Percentiles rank a stretch among this genome's conserved stretches.
These are phyloP conservation scores for Coenonympha glycerion DNA, from an alignment of 2,888 invertebrate genomes.

Conservation along the genomic window DNA sequence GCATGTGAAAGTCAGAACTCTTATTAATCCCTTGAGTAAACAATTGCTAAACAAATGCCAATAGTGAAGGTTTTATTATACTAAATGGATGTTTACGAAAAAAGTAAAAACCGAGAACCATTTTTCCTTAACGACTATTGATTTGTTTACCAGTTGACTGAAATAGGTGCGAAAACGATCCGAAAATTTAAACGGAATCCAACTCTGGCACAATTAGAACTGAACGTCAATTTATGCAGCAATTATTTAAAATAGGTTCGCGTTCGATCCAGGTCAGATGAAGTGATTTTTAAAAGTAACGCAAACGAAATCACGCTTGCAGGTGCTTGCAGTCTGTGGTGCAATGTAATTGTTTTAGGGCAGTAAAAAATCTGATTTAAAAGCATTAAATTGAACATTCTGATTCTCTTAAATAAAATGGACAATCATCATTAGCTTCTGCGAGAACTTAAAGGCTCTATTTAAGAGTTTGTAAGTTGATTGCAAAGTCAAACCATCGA, in stretches of 20 bases:
- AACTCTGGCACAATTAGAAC: conserved; percentile 54
- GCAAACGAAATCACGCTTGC: conserved; percentile 61
- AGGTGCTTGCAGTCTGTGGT: conserved; percentile 37
- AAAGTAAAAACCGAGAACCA: conserved; percentile 7
- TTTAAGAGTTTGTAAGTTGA: no score
- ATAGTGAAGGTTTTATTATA: not conserved
- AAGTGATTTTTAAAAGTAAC: conserved; percentile 73
- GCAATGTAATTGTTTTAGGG: not conserved
- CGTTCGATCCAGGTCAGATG: conserved; percentile 70
- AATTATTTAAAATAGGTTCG: conserved; percentile 63
- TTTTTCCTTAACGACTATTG: conserved; percentile 13
- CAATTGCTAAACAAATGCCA: not conserved
- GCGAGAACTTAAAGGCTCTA: no score
- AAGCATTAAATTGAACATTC: not conserved
- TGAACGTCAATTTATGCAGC: conserved; percentile 66
- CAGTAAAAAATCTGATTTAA: not conserved
- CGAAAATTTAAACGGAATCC: conserved; percentile 33
- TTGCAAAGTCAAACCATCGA: no score
- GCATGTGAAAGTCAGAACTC: conserved; percentile 63
- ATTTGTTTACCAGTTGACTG: conserved; percentile 11
- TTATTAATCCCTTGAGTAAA: conserved; percentile 50
- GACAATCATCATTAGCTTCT: no score
- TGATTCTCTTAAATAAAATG: no score
- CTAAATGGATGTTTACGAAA: conserved; percentile 1
- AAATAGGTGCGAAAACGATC: conserved; percentile 19